phyloP scores from a whole-genome alignment of 2,888 invertebrate genomes.

The Noctua fimbriata region DNA sequence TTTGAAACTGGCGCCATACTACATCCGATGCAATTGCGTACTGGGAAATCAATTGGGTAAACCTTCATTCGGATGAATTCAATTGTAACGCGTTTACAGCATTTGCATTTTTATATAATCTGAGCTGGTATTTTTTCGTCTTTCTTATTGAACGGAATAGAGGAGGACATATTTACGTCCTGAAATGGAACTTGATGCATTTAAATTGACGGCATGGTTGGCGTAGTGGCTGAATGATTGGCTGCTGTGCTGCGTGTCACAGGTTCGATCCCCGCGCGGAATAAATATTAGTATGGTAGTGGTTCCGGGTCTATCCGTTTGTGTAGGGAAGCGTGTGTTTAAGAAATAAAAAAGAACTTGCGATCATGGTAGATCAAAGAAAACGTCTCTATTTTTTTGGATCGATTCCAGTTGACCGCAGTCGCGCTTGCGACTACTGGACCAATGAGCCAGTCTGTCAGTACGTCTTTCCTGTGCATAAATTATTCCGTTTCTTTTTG shows the following conservation, averaged over 20 bases:
- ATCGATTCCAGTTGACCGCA: background rate
- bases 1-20: conserved; percentile 54
- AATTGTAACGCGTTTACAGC: background rate
- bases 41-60: conserved; percentile 49
- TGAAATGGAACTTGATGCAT: background rate
- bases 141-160: background rate
- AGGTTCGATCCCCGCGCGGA: background rate
- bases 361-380: background rate
- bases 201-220: background rate
- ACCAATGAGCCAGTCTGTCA: background rate
- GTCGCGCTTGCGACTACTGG: background rate
- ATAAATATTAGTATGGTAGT: background rate
- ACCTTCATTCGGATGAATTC: conserved; percentile 6
- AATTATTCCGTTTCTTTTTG: background rate
- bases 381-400: background rate
- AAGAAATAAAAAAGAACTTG: too few relatives aligned
- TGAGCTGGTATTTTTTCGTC: background rate
- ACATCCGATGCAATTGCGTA: conserved; percentile 28
- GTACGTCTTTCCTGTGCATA: background rate
- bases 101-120: background rate
- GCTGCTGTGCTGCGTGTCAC: background rate
- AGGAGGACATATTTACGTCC: background rate
- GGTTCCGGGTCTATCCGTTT: background rate
- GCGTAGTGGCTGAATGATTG: background rate
- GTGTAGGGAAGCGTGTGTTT: too few relatives aligned